Evolutionary conservation across 2,113 vertebrate genomes (phyloP).

Genomic region (Colinus virginianus): DNA sequence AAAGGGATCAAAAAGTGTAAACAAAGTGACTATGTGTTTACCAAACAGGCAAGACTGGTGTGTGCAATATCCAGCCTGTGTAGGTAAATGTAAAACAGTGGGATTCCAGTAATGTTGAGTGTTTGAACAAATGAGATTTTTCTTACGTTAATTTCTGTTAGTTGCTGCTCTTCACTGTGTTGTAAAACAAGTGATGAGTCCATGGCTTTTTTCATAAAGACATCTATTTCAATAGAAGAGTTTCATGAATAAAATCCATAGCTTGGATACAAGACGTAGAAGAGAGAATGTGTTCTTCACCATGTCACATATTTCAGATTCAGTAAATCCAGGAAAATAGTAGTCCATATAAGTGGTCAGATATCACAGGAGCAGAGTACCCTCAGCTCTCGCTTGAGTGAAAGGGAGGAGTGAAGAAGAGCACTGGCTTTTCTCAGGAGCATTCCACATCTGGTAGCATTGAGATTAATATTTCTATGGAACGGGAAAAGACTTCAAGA

Average conservation of each 20-base stretch:
- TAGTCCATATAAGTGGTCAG: constrained; percentile 4
- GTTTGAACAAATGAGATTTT: neutral
- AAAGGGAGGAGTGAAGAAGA: neutral
- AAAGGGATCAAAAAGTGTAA: neutral
- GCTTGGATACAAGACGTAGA: neutral
- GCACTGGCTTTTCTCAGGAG: constrained; percentile 32
- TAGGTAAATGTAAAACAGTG: neutral
- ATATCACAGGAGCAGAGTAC: neutral
- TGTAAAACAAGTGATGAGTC: neutral
- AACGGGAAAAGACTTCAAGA: constrained; percentile 27
- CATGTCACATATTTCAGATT: neutral
- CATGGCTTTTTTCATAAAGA: neutral
- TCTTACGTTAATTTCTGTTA: neutral
- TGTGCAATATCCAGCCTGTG: neutral
- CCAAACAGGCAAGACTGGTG: neutral
- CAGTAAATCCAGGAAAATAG: constrained; percentile 26
- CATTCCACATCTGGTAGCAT: constrained; percentile 15
- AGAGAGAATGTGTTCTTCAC: neutral
- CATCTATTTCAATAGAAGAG: neutral
- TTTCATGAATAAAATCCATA: neutral
- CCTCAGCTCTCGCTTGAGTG: neutral
- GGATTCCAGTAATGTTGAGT: neutral
- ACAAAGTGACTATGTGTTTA: neutral
- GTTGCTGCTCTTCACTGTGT: neutral
- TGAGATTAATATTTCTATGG: constrained; percentile 9